Conservation (phyloP, 1,140 invertebrate species). For the Zophobas morio region DNA sequence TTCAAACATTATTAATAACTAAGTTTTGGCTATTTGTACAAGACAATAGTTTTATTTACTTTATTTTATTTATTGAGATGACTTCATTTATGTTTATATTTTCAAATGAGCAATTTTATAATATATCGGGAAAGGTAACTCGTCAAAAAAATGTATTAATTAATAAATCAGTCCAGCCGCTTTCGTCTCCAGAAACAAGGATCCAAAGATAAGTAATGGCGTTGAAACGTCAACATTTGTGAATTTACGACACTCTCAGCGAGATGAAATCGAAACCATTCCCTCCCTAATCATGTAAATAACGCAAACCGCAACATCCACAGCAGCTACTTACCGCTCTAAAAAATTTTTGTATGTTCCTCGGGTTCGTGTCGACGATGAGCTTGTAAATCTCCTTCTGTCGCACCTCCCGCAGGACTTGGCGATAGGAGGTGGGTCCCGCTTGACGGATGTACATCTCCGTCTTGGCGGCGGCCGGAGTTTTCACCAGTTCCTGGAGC, state of each 20-base stretch:
- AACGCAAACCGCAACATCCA: constrained; percentile 9
- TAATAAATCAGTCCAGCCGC: no score
- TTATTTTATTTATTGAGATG: no score
- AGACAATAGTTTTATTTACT: no score
- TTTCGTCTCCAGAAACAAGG: neutral
- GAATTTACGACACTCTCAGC: neutral
- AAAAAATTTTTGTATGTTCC: constrained; percentile 83
- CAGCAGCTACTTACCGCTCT: constrained; percentile 79
- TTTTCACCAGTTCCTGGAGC: constrained; percentile 85
- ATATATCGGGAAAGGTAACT: no score
- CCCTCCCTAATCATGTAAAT: neutral
- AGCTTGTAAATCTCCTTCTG: constrained; percentile 88
- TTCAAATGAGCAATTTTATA: no score
- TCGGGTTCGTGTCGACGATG: constrained; percentile 87
- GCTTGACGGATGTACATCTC: constrained; percentile 90
- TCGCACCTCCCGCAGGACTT: constrained; percentile 84
- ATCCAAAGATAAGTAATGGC: neutral
- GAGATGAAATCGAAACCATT: neutral
- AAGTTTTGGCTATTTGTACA: no score
- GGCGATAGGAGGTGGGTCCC: constrained; percentile 81
- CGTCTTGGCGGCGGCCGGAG: constrained; percentile 75
- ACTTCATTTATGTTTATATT: no score
- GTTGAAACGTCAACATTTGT: neutral
- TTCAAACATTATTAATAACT: no score
- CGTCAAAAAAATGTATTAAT: no score